Conservation (phyloP, 2,888 invertebrate species). For the Unio pictorum region DNA sequence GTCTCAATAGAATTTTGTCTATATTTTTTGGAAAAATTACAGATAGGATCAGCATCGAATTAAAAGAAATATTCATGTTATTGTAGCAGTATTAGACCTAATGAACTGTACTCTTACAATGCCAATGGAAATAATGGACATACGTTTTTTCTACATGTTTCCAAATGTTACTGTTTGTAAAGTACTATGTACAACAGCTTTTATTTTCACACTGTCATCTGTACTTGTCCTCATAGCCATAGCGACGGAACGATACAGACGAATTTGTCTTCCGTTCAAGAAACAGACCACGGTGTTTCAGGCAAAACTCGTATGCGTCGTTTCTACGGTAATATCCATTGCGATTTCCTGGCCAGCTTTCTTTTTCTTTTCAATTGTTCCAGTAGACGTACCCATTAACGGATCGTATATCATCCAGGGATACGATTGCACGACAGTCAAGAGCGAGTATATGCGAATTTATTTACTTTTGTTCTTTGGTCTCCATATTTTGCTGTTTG, state of each 20-base stretch:
- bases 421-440: conserved; percentile 33
- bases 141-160: conserved; percentile 17
- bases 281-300: conserved; percentile 30
- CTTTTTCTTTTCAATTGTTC: conserved; percentile 10
- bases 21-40: too few species aligned
- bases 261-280: conserved; percentile 34
- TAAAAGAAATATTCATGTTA: too few species aligned
- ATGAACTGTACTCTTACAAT: too few species aligned
- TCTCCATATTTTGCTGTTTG: too few species aligned
- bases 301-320: conserved; percentile 32
- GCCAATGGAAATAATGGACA: too few species aligned
- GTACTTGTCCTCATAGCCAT: conserved; percentile 46
- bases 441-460: conserved; percentile 12
- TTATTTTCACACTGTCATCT: conserved; percentile 41
- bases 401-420: conserved; percentile 12
- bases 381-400: conserved; percentile 10
- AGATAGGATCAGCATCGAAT: too few species aligned
- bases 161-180: conserved; percentile 48
- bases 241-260: conserved; percentile 41
- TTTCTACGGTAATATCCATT: conserved; percentile 16
- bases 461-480: conserved; percentile 1
- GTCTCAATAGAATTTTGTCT: too few species aligned
- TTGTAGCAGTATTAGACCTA: too few species aligned
- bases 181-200: conserved; percentile 34
- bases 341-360: conserved; percentile 31